Percentiles rank a stretch among this genome's conserved stretches.
phyloP scores from a whole-genome alignment of 2,888 invertebrate species.

The Trachelus stipa region DNA sequence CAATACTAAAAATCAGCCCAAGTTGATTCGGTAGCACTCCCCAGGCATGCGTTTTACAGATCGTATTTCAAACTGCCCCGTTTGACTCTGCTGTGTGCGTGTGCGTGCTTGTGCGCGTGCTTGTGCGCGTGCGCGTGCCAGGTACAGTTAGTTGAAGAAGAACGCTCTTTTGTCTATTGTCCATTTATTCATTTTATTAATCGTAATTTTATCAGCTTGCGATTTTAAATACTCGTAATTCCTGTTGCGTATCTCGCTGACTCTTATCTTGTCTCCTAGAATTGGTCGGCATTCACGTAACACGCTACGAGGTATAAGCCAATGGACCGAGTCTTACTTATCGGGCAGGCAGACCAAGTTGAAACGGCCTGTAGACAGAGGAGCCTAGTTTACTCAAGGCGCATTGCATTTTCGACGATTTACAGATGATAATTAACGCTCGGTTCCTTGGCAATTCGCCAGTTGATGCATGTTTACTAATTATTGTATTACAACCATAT shows the following conservation, averaged over 20 bases:
- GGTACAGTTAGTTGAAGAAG: too few species aligned
- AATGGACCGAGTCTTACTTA: neutral
- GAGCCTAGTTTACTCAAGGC: neutral
- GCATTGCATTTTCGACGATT: neutral
- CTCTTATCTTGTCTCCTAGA: slow-evolving; percentile 3
- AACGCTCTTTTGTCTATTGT: too few species aligned
- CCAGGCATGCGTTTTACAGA: too few species aligned
- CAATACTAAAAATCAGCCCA: too few species aligned
- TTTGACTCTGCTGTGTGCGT: too few species aligned
- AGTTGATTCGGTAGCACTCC: too few species aligned
- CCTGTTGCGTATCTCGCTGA: neutral
- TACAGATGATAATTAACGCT: neutral
- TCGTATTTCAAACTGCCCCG: too few species aligned
- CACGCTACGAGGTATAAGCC: neutral
- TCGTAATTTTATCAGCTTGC: slow-evolving; percentile 2
- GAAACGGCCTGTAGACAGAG: neutral
- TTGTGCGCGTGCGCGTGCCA: too few species aligned
- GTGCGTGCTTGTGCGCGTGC: too few species aligned
- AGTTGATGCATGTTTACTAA: slow-evolving; percentile 33
- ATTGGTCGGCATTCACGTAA: neutral
- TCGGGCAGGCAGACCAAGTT: neutral
- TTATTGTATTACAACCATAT: slow-evolving; percentile 29
- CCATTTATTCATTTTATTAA: neutral
- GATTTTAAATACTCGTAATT: slow-evolving; percentile 2
- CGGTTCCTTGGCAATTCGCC: slow-evolving; percentile 23